A percentile compares a stretch with the other conserved stretches of the same genome.
Conservation (phyloP, 2,888 invertebrate genomes). For the Zele albiditarsus region DNA sequence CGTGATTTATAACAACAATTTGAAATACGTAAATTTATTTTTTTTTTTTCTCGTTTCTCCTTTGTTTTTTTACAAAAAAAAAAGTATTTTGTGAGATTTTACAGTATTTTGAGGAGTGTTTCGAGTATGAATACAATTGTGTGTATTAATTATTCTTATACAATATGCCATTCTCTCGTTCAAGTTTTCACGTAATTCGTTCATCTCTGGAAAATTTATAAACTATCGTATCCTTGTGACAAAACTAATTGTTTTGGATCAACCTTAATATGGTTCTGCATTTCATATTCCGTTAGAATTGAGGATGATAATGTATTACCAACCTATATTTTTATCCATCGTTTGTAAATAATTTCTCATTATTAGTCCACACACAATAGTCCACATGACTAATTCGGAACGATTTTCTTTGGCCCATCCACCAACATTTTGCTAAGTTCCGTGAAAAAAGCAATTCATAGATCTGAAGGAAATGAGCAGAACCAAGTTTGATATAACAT, state of each 20-base stretch:
- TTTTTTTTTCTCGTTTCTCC: background rate
- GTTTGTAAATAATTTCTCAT: constrained; percentile 16
- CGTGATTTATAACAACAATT: background rate
- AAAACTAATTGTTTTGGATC: constrained; percentile 25
- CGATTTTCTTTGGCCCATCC: background rate
- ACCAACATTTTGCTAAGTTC: background rate
- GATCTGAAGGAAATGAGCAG: background rate
- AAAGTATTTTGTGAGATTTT: constrained; percentile 72
- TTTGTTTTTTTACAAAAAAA: constrained; percentile 49
- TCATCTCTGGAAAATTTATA: constrained; percentile 8
- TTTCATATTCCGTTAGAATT: background rate
- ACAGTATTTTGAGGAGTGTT: constrained; percentile 72
- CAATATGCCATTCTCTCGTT: constrained; percentile 66
- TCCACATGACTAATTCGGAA: background rate
- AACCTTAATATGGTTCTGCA: background rate
- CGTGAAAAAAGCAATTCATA: background rate
- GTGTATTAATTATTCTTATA: constrained; percentile 66
- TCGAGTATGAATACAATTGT: constrained; percentile 55
- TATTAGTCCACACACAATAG: too few relatives aligned
- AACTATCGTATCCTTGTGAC: constrained; percentile 10
- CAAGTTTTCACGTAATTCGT: constrained; percentile 48
- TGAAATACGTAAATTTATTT: constrained; percentile 5
- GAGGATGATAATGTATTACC: background rate
- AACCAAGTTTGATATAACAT: background rate
- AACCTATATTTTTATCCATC: background rate